Percentiles rank a stretch among this genome's conserved stretches.
Conservation (phyloP, 2,113 vertebrate species). For the Himantopus leucocephalus region DNA sequence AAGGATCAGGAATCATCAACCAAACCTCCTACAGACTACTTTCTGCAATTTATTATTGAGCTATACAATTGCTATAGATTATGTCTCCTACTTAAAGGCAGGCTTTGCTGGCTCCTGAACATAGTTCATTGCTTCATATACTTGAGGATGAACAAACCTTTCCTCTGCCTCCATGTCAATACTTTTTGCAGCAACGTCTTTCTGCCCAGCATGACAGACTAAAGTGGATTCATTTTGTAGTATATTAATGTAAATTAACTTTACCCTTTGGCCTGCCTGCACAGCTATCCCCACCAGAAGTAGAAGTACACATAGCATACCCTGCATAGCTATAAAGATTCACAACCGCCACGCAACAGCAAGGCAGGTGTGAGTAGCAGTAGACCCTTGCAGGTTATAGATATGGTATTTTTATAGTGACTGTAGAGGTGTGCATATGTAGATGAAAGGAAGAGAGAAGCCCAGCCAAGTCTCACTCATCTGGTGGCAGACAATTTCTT, state of each 20-base stretch:
- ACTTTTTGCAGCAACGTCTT: neutral
- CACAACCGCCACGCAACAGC: neutral
- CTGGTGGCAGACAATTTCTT: conserved; percentile 33
- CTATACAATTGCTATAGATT: neutral
- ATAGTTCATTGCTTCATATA: neutral
- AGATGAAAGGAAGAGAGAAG: conserved; percentile 3
- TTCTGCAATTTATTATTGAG: neutral
- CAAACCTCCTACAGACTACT: neutral
- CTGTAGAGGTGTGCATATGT: conserved; percentile 23
- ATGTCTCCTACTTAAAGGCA: neutral
- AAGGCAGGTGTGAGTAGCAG: neutral
- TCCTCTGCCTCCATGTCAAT: neutral
- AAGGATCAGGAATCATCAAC: neutral
- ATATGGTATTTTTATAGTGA: neutral
- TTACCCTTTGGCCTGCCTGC: neutral
- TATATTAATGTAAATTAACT: neutral
- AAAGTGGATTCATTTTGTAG: neutral
- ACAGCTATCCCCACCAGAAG: neutral
- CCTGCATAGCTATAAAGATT: neutral
- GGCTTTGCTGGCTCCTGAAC: neutral
- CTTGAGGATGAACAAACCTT: neutral
- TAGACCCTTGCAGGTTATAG: neutral
- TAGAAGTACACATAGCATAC: neutral
- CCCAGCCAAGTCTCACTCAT: conserved; percentile 35
- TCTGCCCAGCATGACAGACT: neutral